Evolutionary conservation across 2,888 invertebrate species (phyloP).

Genomic region (Ennomos erosarius): DNA sequence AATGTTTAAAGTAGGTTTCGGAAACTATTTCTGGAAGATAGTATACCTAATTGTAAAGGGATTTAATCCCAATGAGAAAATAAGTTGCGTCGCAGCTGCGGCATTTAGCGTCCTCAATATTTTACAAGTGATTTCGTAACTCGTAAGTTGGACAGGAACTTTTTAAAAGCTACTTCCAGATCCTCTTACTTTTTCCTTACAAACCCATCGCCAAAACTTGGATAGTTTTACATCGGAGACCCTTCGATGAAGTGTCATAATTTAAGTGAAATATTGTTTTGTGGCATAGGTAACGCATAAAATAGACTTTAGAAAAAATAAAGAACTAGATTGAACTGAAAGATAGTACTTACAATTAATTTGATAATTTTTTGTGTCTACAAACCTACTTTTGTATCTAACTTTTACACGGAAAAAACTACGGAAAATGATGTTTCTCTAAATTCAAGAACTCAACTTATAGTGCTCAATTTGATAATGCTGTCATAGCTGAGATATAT

Average conservation of each 20-base stretch:
- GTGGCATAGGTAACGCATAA: slow-evolving; percentile 32
- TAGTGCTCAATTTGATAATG: no score
- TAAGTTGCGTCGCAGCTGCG: slow-evolving; percentile 62
- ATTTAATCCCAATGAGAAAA: slow-evolving; percentile 61
- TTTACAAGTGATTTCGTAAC: slow-evolving; percentile 71
- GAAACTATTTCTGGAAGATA: slow-evolving; percentile 36
- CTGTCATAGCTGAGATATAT: no score
- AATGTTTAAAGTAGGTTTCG: slow-evolving; percentile 18
- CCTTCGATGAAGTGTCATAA: slow-evolving; percentile 79
- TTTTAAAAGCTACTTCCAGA: slow-evolving; percentile 64
- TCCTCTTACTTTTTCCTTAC: slow-evolving; percentile 70
- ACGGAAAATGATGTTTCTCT: no score
- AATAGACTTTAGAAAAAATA: no score
- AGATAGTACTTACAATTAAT: no score
- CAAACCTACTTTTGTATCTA: not conserved
- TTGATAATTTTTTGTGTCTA: no score
- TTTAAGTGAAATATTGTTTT: slow-evolving; percentile 69
- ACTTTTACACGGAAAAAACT: not conserved
- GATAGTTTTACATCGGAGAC: slow-evolving; percentile 76
- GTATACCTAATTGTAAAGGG: slow-evolving; percentile 36
- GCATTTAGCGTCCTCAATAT: slow-evolving; percentile 59
- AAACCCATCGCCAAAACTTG: slow-evolving; percentile 69
- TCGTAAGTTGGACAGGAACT: slow-evolving; percentile 67
- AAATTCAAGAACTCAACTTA: no score
- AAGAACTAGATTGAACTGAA: no score